Evolutionary conservation across 2,113 vertebrate species (phyloP).

Genomic region (Neogale vison): DNA sequence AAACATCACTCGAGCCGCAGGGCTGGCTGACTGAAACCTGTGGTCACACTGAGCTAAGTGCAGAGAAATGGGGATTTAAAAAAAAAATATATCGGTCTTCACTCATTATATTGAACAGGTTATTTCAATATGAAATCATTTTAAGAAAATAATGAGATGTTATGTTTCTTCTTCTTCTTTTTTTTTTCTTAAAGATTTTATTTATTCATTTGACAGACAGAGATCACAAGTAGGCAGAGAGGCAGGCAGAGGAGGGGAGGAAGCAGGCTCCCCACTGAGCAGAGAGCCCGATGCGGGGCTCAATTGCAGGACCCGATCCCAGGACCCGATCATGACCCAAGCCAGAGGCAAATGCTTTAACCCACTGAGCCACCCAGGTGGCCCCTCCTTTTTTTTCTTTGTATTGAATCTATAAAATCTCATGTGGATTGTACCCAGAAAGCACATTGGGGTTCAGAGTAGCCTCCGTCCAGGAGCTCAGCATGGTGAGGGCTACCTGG

Average conservation of each 20-base stretch:
- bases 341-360: too few relatives aligned
- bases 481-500: fast-evolving
- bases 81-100: background rate
- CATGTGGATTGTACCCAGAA: background rate
- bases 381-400: fast-evolving
- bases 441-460: fast-evolving
- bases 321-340: too few relatives aligned
- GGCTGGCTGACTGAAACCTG: background rate
- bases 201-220: too few relatives aligned
- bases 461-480: too few relatives aligned
- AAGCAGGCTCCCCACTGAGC: too few relatives aligned
- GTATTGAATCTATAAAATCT: background rate
- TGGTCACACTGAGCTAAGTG: background rate
- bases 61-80: background rate
- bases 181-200: too few relatives aligned
- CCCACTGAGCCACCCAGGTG: too few relatives aligned
- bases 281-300: too few relatives aligned
- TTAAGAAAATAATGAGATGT: background rate
- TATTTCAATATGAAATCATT: background rate
- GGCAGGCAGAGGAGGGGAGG: too few relatives aligned
- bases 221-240: too few relatives aligned
- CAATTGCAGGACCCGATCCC: too few relatives aligned
- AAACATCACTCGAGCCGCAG: background rate
- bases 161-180: background rate
- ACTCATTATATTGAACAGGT: background rate